A percentile compares a stretch with the other conserved stretches of the same genome.
These are phyloP conservation scores for Ardeotis arabs DNA, from an alignment of 2,113 vertebrate genomes.

Conservation along the genomic window DNA sequence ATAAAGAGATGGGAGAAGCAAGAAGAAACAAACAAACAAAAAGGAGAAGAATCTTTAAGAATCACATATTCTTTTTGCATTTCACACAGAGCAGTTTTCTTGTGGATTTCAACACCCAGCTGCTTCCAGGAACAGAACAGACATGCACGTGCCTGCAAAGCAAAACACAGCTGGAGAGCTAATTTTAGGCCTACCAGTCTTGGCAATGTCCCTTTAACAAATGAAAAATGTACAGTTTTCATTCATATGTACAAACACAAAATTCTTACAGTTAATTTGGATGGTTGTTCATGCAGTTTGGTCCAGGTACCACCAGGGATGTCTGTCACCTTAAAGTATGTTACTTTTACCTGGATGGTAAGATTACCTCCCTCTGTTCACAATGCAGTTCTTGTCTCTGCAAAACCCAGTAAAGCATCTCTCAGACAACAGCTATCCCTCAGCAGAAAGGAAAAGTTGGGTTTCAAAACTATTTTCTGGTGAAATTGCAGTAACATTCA, in stretches of 20 bases:
- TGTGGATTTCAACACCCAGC: constrained; percentile 48
- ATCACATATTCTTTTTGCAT: not conserved
- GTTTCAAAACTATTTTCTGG: constrained; percentile 21
- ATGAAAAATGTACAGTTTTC: not conserved
- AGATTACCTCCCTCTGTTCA: not conserved
- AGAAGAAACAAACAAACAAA: constrained; percentile 5
- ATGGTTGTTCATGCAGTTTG: not conserved
- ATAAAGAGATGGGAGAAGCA: not conserved
- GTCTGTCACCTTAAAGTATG: not conserved
- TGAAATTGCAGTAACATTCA: not conserved
- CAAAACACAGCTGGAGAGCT: constrained; percentile 73
- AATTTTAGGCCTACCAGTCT: constrained; percentile 66
- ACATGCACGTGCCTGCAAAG: constrained; percentile 71
- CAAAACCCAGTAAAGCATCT: not conserved
- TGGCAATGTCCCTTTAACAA: constrained; percentile 64
- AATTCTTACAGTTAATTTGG: not conserved
- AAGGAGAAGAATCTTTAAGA: not conserved
- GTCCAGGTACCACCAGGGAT: not conserved
- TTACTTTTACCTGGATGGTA: not conserved
- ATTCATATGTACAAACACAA: not conserved
- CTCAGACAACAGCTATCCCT: not conserved
- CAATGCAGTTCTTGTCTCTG: not conserved
- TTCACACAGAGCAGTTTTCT: constrained; percentile 48
- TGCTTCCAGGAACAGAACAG: constrained; percentile 61
- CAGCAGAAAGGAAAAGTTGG: not conserved